phyloP scores from a whole-genome alignment of 2,113 vertebrate species.

The Sula dactylatra region DNA sequence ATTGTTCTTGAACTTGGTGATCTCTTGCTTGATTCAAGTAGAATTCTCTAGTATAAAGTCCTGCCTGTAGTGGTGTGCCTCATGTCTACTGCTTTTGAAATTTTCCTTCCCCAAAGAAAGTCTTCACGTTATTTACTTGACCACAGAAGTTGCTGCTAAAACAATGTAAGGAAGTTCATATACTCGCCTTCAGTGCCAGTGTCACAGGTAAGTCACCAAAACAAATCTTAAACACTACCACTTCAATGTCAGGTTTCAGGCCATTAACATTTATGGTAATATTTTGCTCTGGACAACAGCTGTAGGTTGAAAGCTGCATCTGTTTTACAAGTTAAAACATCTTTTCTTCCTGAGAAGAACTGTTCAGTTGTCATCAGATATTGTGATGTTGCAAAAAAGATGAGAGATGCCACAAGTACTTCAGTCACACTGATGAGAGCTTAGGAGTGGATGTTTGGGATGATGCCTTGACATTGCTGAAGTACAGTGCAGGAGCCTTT shows the following conservation, averaged over 20 bases:
- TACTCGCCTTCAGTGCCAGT: neutral
- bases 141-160: neutral
- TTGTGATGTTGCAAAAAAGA: neutral
- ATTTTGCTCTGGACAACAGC: neutral
- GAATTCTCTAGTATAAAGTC: neutral
- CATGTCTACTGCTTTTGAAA: neutral
- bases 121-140: neutral
- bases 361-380: neutral
- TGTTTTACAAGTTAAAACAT: neutral
- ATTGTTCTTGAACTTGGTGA: neutral
- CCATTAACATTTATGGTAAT: neutral
- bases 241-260: neutral
- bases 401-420: neutral
- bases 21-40: neutral
- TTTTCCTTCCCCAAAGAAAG: neutral
- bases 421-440: neutral
- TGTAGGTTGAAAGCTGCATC: neutral
- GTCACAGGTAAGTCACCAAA: neutral
- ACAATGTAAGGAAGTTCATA: neutral
- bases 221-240: neutral
- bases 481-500: neutral
- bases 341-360: neutral
- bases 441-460: neutral
- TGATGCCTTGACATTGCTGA: neutral
- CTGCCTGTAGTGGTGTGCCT: neutral